Conservation (phyloP, 2,888 invertebrate species). For the Deilephila porcellus region DNA sequence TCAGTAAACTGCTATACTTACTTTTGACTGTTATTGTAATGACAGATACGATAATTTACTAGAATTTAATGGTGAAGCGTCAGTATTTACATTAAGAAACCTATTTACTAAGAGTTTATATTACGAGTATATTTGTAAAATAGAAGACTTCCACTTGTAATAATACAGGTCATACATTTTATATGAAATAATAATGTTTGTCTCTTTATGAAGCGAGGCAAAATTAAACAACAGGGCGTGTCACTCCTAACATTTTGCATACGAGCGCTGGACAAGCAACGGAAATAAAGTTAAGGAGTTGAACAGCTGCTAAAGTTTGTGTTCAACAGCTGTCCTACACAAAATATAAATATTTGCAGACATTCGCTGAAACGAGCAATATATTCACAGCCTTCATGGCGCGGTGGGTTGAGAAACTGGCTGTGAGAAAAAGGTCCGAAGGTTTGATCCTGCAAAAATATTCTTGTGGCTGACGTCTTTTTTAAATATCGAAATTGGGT, state of each 20-base stretch:
- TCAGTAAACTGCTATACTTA: no score
- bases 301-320: conserved; percentile 25
- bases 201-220: not conserved
- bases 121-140: not conserved
- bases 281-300: conserved; percentile 27
- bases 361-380: not conserved
- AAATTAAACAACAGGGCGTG: conserved; percentile 7
- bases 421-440: no score
- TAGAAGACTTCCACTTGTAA: not conserved
- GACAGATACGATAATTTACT: no score
- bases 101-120: not conserved
- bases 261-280: conserved; percentile 4
- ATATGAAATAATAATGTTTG: not conserved
- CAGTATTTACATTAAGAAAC: no score
- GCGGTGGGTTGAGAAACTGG: not conserved
- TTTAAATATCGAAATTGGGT: no score
- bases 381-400: not conserved
- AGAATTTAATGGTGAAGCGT: no score
- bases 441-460: no score
- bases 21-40: no score
- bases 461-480: no score
- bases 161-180: not conserved
- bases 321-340: conserved; percentile 3
- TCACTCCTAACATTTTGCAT: conserved; percentile 23
- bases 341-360: not conserved